Percentiles rank a stretch among this genome's conserved stretches.
Evolutionary conservation across 2,113 vertebrate genomes (phyloP).

Genomic region (Pleuronectes platessa): DNA sequence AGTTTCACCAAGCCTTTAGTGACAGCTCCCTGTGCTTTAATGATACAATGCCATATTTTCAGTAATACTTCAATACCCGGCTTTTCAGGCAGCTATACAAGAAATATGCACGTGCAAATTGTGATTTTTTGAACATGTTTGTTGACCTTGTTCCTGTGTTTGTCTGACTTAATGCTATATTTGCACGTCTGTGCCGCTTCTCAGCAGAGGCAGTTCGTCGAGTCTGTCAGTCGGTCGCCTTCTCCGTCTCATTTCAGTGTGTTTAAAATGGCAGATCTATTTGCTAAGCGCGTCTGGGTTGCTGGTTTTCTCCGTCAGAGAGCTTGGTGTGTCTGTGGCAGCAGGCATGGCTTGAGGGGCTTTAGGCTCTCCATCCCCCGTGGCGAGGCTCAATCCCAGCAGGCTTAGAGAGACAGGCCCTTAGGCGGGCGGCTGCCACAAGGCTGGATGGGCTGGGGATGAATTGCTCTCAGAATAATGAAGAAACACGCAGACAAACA

Average conservation of each 20-base stretch:
- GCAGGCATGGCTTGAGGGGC: slow-evolving; percentile 68
- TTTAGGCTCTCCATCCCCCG: slow-evolving; percentile 74
- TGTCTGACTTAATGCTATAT: background rate
- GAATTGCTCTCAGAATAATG: slow-evolving; percentile 58
- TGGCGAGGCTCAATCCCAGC: slow-evolving; percentile 64
- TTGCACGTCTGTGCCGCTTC: background rate
- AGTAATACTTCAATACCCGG: background rate
- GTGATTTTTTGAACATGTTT: background rate
- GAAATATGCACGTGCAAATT: too few relatives aligned
- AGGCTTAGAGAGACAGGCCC: slow-evolving; percentile 68
- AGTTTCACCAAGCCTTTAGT: background rate
- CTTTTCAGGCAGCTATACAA: too few relatives aligned
- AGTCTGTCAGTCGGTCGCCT: slow-evolving; percentile 17
- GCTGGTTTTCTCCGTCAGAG: slow-evolving; percentile 49
- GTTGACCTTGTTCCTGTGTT: background rate
- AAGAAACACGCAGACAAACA: slow-evolving; percentile 32
- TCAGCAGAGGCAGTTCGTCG: slow-evolving; percentile 23
- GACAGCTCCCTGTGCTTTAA: background rate
- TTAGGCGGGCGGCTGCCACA: slow-evolving; percentile 56
- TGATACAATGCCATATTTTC: background rate
- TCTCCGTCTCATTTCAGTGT: slow-evolving; percentile 21
- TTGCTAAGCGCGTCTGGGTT: slow-evolving; percentile 58
- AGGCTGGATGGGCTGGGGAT: slow-evolving; percentile 42
- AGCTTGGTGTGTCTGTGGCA: slow-evolving; percentile 55
- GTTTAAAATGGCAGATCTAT: slow-evolving; percentile 57